These are phyloP conservation scores for Agonum fuliginosum DNA, from an alignment of 2,888 invertebrate genomes.

Conservation along the genomic window DNA sequence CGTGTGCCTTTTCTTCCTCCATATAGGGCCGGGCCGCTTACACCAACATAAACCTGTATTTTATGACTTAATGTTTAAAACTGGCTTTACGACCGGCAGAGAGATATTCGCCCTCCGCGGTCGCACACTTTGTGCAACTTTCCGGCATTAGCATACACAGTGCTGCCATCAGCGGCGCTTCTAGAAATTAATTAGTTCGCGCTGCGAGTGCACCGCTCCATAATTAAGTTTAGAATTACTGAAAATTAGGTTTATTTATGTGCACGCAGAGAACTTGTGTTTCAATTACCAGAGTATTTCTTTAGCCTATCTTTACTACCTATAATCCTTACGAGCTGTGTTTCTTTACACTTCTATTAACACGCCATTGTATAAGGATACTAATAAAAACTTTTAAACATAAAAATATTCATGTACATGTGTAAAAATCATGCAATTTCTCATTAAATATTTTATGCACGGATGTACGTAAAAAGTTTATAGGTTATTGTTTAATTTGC, in stretches of 20 bases:
- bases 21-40: conserved; percentile 30
- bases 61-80: conserved; percentile 59
- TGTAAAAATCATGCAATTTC: too few species aligned
- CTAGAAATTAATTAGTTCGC: conserved; percentile 57
- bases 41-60: conserved; percentile 52
- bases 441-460: too few species aligned
- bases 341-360: conserved; percentile 8
- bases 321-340: neutral
- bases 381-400: too few species aligned
- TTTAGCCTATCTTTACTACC: neutral
- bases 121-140: conserved; percentile 55
- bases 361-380: too few species aligned
- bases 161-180: conserved; percentile 59
- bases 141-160: conserved; percentile 59
- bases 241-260: conserved; percentile 59
- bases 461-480: too few species aligned
- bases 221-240: conserved; percentile 59
- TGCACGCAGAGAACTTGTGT: conserved; percentile 34
- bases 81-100: conserved; percentile 46
- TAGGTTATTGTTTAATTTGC: too few species aligned
- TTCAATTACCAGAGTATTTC: conserved; percentile 34
- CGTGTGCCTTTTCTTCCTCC: too few species aligned
- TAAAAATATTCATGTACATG: too few species aligned
- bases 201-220: conserved; percentile 51
- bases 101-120: conserved; percentile 28